These are phyloP conservation scores for Parnassius apollo DNA, from an alignment of 2,888 invertebrate genomes.

Conservation along the genomic window DNA sequence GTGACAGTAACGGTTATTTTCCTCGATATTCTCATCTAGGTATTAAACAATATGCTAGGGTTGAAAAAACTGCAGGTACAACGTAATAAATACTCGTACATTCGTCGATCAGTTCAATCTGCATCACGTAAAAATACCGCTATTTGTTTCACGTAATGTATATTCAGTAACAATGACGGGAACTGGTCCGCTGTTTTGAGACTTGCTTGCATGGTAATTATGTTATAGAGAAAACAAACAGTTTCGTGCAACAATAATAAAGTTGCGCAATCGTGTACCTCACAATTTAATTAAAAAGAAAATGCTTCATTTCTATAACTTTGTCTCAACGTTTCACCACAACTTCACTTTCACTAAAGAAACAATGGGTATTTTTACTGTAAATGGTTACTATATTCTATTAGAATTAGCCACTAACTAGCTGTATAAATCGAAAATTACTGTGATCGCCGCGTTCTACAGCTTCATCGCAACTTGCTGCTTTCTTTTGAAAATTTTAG, in stretches of 20 bases:
- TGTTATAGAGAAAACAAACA: slow-evolving; percentile 52
- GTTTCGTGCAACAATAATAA: slow-evolving; percentile 49
- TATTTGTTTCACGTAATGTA: slow-evolving; percentile 36
- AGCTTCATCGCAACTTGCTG: too few species aligned
- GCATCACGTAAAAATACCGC: slow-evolving; percentile 41
- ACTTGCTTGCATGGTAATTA: slow-evolving; percentile 32
- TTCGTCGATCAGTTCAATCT: slow-evolving; percentile 38
- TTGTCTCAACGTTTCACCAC: slow-evolving; percentile 2
- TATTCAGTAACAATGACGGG: slow-evolving; percentile 39
- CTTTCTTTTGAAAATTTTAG: too few species aligned
- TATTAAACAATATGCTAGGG: background rate
- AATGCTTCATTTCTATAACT: slow-evolving; percentile 27
- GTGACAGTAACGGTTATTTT: too few species aligned
- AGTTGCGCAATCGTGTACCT: slow-evolving; percentile 47
- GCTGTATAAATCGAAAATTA: slow-evolving; percentile 15
- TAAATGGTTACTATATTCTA: slow-evolving; percentile 3
- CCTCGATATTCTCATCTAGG: too few species aligned
- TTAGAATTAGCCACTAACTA: slow-evolving; percentile 7
- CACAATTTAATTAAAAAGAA: slow-evolving; percentile 34
- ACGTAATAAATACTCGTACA: slow-evolving; percentile 22
- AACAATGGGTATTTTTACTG: slow-evolving; percentile 24
- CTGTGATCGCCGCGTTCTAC: too few species aligned
- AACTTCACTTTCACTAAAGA: slow-evolving; percentile 19
- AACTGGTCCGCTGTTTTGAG: slow-evolving; percentile 33
- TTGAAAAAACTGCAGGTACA: slow-evolving; percentile 1